phyloP scores from a whole-genome alignment of 2,113 vertebrate species.

The Dryoscopus gambensis region DNA sequence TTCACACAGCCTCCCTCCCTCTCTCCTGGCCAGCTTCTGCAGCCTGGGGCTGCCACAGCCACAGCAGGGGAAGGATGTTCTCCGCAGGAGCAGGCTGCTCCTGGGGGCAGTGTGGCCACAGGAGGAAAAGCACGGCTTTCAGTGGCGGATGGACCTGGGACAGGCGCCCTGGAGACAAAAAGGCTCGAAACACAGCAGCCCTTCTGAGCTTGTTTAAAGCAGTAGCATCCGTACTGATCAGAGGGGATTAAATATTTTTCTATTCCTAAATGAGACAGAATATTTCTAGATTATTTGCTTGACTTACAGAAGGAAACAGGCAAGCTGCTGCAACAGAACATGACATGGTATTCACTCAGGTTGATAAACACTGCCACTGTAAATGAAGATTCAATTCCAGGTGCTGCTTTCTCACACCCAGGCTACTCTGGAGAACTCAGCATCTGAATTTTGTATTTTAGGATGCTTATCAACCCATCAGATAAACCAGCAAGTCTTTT shows the following conservation, averaged over 20 bases:
- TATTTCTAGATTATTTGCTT: neutral
- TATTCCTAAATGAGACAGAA: neutral
- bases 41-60: neutral
- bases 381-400: neutral
- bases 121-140: neutral
- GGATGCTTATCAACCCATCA: neutral
- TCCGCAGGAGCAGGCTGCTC: neutral
- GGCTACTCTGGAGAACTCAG: neutral
- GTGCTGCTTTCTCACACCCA: neutral
- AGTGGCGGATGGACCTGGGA: neutral
- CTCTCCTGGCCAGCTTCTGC: neutral
- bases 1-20: neutral
- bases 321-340: neutral
- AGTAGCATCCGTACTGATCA: accelerated
- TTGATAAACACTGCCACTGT: neutral
- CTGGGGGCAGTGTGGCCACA: neutral
- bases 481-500: neutral
- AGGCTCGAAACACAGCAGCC: neutral
- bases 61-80: neutral
- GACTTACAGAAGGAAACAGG: neutral
- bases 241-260: neutral
- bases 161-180: neutral
- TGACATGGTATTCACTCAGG: no score
- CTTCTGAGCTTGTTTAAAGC: neutral
- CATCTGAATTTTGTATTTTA: neutral